Evolutionary conservation across 1,140 invertebrate species (phyloP).

Genomic region (Anastatus disparis): DNA sequence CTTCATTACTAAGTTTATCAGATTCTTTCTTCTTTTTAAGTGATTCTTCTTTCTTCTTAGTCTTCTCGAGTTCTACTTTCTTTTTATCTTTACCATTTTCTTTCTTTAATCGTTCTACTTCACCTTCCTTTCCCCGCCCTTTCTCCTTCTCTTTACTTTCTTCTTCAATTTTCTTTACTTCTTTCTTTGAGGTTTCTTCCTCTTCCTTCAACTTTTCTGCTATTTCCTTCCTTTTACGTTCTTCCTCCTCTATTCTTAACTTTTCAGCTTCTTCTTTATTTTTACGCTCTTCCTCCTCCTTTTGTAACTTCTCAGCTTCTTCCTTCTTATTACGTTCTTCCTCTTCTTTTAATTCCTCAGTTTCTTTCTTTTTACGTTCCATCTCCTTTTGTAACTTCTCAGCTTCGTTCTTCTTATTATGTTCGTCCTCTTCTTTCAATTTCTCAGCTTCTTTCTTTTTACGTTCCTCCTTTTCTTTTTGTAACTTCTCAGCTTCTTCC

Average conservation of each 20-base stretch:
- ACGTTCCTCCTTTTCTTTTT: neutral
- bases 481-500: conserved; percentile 9
- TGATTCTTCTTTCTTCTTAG: conserved; percentile 30
- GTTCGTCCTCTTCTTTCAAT: conserved; percentile 24
- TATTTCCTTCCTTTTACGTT: neutral
- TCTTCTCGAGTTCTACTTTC: conserved; percentile 7
- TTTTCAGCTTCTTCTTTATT: conserved; percentile 30
- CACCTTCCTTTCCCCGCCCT: neutral
- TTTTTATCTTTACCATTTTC: conserved; percentile 24
- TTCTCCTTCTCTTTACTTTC: too few relatives aligned
- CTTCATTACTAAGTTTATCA: conserved; percentile 30
- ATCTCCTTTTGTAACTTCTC: conserved; percentile 6
- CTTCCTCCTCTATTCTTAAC: neutral
- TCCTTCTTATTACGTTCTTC: conserved; percentile 43
- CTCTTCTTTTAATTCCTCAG: conserved; percentile 32
- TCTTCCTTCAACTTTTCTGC: conserved; percentile 10
- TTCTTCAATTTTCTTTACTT: neutral
- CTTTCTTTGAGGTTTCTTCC: conserved; percentile 1
- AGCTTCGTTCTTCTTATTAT: conserved; percentile 14
- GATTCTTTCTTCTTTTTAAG: conserved; percentile 23
- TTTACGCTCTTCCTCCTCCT: conserved; percentile 37
- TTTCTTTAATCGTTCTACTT: conserved; percentile 33
- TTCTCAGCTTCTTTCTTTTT: neutral
- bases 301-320: conserved; percentile 35
- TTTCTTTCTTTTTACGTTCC: conserved; percentile 35